These are phyloP conservation scores for Bombus impatiens DNA, from an alignment of 1,140 invertebrate genomes.

Conservation along the genomic window DNA sequence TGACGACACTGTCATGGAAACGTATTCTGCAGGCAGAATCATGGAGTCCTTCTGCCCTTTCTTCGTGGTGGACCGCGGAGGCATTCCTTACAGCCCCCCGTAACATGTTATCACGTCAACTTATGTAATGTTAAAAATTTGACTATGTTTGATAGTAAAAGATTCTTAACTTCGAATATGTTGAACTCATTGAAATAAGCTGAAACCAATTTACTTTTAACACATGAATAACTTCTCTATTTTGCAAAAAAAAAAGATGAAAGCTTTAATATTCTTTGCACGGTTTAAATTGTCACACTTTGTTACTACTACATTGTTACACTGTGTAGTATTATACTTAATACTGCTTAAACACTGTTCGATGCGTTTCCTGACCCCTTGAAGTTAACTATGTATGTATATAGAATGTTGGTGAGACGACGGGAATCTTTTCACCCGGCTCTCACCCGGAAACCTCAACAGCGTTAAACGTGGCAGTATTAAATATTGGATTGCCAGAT, in stretches of 20 bases:
- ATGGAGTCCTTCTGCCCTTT: neutral
- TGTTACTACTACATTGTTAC: too few species aligned
- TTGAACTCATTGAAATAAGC: neutral
- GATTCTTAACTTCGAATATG: neutral
- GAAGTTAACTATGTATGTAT: too few species aligned
- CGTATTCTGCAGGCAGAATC: neutral
- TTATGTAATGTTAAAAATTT: slow-evolving; percentile 19
- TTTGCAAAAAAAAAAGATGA: neutral
- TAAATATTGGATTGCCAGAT: too few species aligned
- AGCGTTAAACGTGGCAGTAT: too few species aligned
- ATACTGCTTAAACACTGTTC: too few species aligned
- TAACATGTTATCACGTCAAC: slow-evolving; percentile 8
- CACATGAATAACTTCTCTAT: neutral
- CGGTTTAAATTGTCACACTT: too few species aligned
- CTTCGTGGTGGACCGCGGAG: neutral
- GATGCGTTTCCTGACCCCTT: too few species aligned
- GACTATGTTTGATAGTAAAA: neutral
- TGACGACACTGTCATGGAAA: slow-evolving; percentile 23
- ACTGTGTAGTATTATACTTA: too few species aligned
- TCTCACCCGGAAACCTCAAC: too few species aligned
- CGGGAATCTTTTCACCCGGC: too few species aligned
- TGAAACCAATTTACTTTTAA: neutral
- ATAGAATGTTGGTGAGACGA: too few species aligned
- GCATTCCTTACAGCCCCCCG: slow-evolving; percentile 1
- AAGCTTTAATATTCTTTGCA: too few species aligned